Conservation (phyloP, 2,113 vertebrate genomes). For the Antigone vipio region DNA sequence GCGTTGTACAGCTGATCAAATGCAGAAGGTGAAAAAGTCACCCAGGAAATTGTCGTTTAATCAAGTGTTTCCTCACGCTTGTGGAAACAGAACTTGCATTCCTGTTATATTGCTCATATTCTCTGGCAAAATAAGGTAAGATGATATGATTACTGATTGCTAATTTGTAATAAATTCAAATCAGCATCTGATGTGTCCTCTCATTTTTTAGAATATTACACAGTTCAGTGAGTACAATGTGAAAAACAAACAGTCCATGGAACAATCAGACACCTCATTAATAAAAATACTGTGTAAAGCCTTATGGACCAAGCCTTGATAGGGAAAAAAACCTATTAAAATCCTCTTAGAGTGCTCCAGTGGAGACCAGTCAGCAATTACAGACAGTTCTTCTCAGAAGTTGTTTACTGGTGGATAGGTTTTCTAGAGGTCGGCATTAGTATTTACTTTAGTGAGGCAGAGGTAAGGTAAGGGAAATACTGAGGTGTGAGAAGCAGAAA, state of each 20-base stretch:
- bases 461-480: neutral
- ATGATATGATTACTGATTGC: conserved; percentile 15
- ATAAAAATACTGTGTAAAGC: neutral
- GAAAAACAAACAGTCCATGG: conserved; percentile 27
- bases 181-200: neutral
- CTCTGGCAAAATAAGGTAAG: conserved; percentile 26
- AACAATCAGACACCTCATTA: neutral
- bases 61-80: conserved; percentile 41
- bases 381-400: neutral
- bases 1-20: neutral
- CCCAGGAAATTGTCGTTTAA: conserved; percentile 38
- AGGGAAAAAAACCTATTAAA: neutral
- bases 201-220: conserved; percentile 29
- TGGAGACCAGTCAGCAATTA: neutral
- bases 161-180: conserved; percentile 42
- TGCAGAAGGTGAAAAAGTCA: neutral
- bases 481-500: neutral
- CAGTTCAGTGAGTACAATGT: conserved; percentile 4
- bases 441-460: neutral
- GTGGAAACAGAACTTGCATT: conserved; percentile 38
- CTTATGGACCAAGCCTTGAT: neutral
- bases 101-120: conserved; percentile 29
- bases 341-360: neutral
- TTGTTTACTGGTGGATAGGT: neutral
- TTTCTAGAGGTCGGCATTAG: neutral